Evolutionary conservation across 2,797 vertebrate genomes (phyloP).

Genomic region (Anolis apletophallus): DNA sequence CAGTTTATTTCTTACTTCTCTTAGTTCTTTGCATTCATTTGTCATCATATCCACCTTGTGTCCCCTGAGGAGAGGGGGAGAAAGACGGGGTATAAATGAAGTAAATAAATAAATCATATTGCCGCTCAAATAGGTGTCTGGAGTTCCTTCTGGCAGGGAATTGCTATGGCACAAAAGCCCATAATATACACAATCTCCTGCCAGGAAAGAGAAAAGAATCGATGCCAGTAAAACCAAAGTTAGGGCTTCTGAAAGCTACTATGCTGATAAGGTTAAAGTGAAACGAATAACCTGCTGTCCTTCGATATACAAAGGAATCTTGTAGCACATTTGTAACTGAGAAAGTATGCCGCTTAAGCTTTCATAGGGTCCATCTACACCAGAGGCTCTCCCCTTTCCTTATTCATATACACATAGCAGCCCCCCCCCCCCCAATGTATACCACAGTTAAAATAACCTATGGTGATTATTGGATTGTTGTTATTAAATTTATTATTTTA

Average conservation of each 20-base stretch:
- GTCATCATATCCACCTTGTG: not conserved
- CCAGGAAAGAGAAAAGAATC: not conserved
- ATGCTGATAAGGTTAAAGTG: fast-evolving
- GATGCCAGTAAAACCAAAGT: not conserved
- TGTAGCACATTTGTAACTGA: too few species aligned
- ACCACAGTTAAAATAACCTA: too few species aligned
- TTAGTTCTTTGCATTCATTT: not conserved
- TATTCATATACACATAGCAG: too few species aligned
- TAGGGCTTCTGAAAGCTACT: not conserved
- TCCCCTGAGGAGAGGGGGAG: too few species aligned
- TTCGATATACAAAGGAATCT: not conserved
- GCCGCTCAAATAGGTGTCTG: not conserved
- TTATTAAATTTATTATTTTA: too few species aligned
- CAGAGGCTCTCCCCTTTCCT: too few species aligned
- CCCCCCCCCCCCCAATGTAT: too few species aligned
- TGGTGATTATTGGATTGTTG: too few species aligned
- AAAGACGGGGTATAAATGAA: too few species aligned
- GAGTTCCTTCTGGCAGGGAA: not conserved
- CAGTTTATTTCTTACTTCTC: not conserved
- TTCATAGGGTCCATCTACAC: too few species aligned
- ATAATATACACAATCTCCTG: not conserved
- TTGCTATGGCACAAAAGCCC: constrained; percentile 2
- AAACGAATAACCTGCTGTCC: not conserved
- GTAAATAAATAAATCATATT: not conserved
- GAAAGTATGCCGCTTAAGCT: too few species aligned